These are phyloP conservation scores for Apostichopus leukothele DNA, from an alignment of 53 echinoderm and acorn worm genomes.

Conservation along the genomic window DNA sequence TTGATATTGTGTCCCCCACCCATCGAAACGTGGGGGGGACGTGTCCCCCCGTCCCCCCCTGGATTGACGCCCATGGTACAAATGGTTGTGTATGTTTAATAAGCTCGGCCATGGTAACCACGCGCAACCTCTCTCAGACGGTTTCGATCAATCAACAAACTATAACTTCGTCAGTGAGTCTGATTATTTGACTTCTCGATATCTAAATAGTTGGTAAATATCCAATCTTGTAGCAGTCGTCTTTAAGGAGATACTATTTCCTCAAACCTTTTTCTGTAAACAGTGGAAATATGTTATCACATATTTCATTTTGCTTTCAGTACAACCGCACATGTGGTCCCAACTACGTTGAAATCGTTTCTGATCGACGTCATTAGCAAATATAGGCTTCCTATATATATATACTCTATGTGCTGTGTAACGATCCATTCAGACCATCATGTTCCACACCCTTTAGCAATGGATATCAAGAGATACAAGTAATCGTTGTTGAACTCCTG, in stretches of 20 bases:
- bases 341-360: background rate
- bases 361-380: background rate
- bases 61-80: too few species aligned
- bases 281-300: background rate
- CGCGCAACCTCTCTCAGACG: background rate
- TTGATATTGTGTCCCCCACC: too few species aligned
- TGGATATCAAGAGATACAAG: background rate
- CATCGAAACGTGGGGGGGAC: too few species aligned
- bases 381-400: too few species aligned
- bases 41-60: too few species aligned
- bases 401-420: background rate
- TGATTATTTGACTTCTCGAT: slow-evolving; percentile 19
- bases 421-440: slow-evolving; percentile 9
- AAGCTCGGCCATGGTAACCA: slow-evolving; percentile 1
- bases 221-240: slow-evolving; percentile 10
- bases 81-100: slow-evolving; percentile 13
- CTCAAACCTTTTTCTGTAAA: background rate
- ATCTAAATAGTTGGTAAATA: slow-evolving; percentile 9
- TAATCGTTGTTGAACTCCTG: background rate
- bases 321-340: slow-evolving; percentile 16
- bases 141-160: background rate
- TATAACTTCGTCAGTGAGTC: background rate
- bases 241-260: background rate
- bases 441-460: background rate
- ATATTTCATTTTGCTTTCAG: background rate